Evolutionary conservation across 2,113 vertebrate genomes (phyloP).

Genomic region (Amphiprion ocellaris): DNA sequence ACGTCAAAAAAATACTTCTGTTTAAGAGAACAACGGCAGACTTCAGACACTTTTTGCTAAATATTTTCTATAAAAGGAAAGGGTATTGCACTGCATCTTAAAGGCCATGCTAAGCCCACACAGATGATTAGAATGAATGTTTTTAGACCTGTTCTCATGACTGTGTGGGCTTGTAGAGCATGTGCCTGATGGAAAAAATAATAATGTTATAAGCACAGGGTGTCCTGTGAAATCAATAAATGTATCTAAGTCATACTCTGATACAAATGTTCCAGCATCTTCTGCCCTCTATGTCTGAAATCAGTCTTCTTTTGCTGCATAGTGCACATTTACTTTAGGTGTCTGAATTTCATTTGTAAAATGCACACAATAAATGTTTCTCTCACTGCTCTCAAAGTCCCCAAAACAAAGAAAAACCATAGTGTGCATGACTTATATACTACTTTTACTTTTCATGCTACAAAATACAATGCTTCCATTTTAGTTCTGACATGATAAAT

Average conservation of each 20-base stretch:
- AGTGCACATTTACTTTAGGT: not conserved
- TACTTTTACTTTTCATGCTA: not conserved
- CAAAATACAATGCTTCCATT: not conserved
- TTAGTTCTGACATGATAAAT: not conserved
- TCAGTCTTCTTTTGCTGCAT: constrained; percentile 1
- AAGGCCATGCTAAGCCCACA: not conserved
- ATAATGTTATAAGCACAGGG: not conserved
- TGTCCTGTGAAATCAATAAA: not conserved
- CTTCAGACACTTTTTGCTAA: not conserved
- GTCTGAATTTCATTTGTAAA: not conserved
- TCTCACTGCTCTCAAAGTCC: not conserved
- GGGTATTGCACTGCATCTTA: not conserved
- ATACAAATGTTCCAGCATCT: not conserved
- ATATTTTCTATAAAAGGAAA: not conserved
- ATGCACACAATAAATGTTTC: not conserved
- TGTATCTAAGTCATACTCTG: not conserved
- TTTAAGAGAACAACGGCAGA: not conserved
- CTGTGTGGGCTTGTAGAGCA: not conserved
- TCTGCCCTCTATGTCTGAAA: not conserved
- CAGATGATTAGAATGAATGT: not conserved
- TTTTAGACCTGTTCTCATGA: not conserved
- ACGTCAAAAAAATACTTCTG: not conserved
- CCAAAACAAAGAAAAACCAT: not conserved
- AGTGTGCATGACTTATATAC: not conserved
- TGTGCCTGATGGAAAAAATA: not conserved